These are phyloP conservation scores for Esperia sulphurella DNA, from an alignment of 2,888 invertebrate species.

Conservation along the genomic window DNA sequence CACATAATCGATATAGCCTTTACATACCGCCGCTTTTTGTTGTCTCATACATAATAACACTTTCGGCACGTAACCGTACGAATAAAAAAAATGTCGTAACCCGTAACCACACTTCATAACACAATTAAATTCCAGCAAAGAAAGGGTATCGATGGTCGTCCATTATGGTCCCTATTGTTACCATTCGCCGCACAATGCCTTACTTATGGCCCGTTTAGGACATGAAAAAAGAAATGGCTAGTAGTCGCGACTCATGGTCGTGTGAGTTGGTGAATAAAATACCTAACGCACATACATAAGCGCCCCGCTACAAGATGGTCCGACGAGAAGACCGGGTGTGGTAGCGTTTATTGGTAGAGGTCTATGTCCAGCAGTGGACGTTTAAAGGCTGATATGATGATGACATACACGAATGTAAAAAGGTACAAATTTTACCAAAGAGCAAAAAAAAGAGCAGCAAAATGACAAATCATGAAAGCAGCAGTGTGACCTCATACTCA, in stretches of 20 bases:
- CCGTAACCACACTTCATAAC: conserved; percentile 77
- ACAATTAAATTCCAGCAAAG: conserved; percentile 75
- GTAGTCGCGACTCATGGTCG: conserved; percentile 33
- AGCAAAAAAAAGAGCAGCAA: no score
- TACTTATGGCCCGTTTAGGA: conserved; percentile 74
- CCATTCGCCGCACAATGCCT: conserved; percentile 69
- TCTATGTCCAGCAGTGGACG: no score
- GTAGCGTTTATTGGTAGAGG: no score
- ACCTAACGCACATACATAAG: no score
- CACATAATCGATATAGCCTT: conserved; percentile 12
- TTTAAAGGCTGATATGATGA: no score
- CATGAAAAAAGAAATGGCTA: conserved; percentile 71
- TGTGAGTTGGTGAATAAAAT: neutral
- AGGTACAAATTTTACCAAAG: no score
- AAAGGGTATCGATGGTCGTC: conserved; percentile 74
- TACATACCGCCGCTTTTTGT: conserved; percentile 23
- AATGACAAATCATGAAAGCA: no score
- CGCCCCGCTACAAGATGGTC: no score
- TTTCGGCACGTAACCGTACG: conserved; percentile 30
- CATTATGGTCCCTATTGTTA: conserved; percentile 75
- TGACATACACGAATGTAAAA: no score
- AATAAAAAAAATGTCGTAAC: conserved; percentile 67
- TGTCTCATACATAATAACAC: conserved; percentile 23
- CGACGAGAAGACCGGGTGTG: no score
- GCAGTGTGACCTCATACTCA: no score